A percentile compares a stretch with the other conserved stretches of the same genome.
phyloP scores from a whole-genome alignment of 2,888 invertebrate species.

The Thecophora atra region DNA sequence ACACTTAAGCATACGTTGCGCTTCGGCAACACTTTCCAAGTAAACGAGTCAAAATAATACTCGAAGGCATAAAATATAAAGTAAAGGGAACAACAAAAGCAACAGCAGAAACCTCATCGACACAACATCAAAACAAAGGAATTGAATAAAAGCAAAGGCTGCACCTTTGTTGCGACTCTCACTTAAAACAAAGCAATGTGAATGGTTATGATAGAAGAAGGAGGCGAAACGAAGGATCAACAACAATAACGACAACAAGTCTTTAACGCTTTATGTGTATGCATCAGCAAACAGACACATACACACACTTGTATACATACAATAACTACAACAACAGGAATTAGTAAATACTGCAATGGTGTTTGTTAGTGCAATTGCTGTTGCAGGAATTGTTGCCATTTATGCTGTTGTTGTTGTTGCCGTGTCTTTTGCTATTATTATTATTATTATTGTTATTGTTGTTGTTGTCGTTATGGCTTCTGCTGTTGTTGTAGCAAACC shows the following conservation, averaged over 20 bases:
- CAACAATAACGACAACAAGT: constrained; percentile 20
- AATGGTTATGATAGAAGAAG: constrained; percentile 33
- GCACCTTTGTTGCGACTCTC: constrained; percentile 2
- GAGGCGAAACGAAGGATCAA: constrained; percentile 10
- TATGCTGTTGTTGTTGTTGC: background rate
- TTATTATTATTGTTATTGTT: no score
- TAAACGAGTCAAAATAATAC: constrained; percentile 3
- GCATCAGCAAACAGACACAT: constrained; percentile 12
- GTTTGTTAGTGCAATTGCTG: no score
- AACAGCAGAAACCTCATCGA: background rate
- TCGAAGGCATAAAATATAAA: constrained; percentile 14
- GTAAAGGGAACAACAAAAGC: constrained; percentile 22
- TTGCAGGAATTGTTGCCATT: background rate
- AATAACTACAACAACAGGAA: background rate
- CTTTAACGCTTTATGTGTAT: constrained; percentile 4
- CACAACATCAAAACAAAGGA: background rate
- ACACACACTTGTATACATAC: background rate
- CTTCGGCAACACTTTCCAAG: constrained; percentile 13
- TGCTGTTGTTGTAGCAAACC: background rate
- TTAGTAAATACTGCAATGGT: background rate
- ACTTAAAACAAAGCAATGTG: constrained; percentile 27
- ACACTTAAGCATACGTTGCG: constrained; percentile 13
- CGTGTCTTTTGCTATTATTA: background rate
- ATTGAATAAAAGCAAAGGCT: background rate
- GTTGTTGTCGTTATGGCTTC: no score